Evolutionary conservation across 2,888 invertebrate genomes (phyloP).

Genomic region (Eilema caniola): DNA sequence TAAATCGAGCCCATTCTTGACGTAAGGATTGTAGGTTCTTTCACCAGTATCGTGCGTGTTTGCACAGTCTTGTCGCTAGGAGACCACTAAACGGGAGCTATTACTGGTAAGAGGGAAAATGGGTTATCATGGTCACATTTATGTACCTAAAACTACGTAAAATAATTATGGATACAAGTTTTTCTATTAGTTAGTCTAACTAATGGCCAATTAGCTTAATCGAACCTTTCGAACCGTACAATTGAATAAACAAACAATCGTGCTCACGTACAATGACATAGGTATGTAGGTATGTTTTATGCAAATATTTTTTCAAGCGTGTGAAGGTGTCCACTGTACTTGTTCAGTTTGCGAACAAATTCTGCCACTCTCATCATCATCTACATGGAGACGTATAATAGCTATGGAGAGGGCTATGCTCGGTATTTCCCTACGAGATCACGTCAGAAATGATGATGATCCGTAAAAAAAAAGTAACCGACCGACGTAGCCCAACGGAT

Average conservation of each 20-base stretch:
- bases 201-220: conserved; percentile 2
- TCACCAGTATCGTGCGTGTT: background rate
- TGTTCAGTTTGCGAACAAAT: no score
- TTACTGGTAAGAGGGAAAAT: background rate
- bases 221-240: background rate
- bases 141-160: background rate
- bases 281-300: background rate
- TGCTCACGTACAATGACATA: background rate
- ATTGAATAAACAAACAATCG: background rate
- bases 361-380: no score
- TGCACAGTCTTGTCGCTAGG: background rate
- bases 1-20: no score
- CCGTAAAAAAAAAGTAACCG: no score
- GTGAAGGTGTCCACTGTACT: no score
- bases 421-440: no score
- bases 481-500: no score
- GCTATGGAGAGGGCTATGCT: no score
- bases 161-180: background rate
- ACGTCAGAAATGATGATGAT: no score
- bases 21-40: no score
- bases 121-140: background rate
- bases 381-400: no score
- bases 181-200: background rate
- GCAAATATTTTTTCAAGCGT: no score
- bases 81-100: background rate